These are phyloP conservation scores for Temnothorax unifasciatus DNA, from an alignment of 2,888 invertebrate genomes.

Conservation along the genomic window DNA sequence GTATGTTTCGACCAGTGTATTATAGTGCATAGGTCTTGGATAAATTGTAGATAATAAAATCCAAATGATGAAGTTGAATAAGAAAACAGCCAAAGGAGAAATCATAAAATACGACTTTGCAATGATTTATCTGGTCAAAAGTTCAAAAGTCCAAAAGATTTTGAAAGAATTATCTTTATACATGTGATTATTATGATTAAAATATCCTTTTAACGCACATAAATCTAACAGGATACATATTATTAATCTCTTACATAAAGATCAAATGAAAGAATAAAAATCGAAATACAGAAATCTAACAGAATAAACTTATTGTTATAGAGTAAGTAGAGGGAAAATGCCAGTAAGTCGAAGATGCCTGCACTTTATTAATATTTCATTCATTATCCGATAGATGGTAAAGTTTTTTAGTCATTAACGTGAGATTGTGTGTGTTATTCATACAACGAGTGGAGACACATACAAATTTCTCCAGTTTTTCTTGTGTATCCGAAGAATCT, in stretches of 20 bases:
- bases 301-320: background rate
- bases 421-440: too few relatives aligned
- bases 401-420: too few relatives aligned
- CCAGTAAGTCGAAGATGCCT: too few relatives aligned
- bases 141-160: background rate
- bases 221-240: background rate
- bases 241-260: background rate
- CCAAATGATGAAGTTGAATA: background rate
- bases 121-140: background rate
- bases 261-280: background rate
- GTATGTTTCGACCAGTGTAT: background rate
- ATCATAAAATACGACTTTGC: background rate
- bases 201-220: background rate
- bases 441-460: too few relatives aligned
- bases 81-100: background rate
- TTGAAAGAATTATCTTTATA: background rate
- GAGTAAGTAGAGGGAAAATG: too few relatives aligned
- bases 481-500: too few relatives aligned
- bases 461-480: too few relatives aligned
- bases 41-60: background rate
- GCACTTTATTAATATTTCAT: too few relatives aligned
- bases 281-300: background rate
- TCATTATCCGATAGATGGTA: too few relatives aligned
- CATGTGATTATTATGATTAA: background rate
- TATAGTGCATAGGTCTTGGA: background rate